phyloP scores from a whole-genome alignment of 2,888 invertebrate genomes.

The Drosophila neutralis region DNA sequence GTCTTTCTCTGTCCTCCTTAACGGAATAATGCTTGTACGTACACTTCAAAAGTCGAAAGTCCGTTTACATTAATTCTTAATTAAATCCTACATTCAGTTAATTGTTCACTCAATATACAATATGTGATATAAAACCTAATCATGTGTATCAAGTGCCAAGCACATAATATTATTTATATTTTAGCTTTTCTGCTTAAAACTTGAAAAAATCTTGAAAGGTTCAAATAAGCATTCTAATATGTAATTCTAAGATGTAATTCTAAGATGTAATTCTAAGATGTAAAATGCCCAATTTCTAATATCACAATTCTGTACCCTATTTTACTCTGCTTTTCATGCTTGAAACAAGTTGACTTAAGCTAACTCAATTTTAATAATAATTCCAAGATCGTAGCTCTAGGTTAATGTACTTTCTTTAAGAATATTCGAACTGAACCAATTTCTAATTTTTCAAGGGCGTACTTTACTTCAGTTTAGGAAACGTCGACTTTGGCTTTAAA shows the following conservation, averaged over 20 bases:
- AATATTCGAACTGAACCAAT: not conserved
- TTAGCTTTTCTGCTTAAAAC: too few species aligned
- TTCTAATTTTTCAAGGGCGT: not conserved
- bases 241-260: too few species aligned
- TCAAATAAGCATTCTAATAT: too few species aligned
- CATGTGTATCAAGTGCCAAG: not conserved
- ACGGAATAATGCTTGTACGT: constrained; percentile 3
- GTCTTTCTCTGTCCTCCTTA: constrained; percentile 20
- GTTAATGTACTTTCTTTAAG: not conserved
- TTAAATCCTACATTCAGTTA: not conserved
- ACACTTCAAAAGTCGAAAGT: not conserved
- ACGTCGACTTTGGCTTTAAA: not conserved
- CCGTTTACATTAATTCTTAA: not conserved
- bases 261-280: too few species aligned
- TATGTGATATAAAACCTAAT: not conserved
- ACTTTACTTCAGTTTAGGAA: not conserved
- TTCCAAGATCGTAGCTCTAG: not conserved
- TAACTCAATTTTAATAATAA: not conserved
- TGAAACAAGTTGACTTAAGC: not conserved
- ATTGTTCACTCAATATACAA: not conserved
- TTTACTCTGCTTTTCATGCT: not conserved
- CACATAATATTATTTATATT: not conserved
- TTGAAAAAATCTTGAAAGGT: too few species aligned
- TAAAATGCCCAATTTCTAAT: too few species aligned
- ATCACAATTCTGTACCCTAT: not conserved